These are phyloP conservation scores for Trachythela sp. DNA, from an alignment of 64 coral and sea anemone species.

Conservation along the genomic window DNA sequence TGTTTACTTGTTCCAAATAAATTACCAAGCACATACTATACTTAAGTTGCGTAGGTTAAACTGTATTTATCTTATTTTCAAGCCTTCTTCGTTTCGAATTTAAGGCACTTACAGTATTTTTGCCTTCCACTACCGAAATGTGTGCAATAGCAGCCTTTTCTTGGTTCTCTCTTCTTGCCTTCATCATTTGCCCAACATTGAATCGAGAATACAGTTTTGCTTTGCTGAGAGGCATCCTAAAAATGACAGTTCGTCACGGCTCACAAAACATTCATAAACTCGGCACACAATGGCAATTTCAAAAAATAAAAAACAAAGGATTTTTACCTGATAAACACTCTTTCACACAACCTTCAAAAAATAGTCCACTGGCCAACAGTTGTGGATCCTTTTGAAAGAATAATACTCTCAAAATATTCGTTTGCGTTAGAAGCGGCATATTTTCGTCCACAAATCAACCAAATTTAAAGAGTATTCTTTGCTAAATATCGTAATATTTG, in stretches of 20 bases:
- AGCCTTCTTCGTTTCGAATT: conserved; percentile 7
- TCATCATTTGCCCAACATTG: not conserved
- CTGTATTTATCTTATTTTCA: not conserved
- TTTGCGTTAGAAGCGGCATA: not conserved
- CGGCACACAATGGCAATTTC: not conserved
- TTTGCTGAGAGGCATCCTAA: not conserved
- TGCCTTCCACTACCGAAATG: not conserved
- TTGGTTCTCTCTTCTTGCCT: not conserved
- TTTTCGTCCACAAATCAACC: not conserved
- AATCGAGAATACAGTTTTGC: not conserved
- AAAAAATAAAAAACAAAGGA: not conserved
- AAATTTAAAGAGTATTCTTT: not conserved
- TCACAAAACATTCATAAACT: too few species aligned
- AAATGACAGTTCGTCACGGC: too few species aligned
- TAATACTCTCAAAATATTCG: not conserved
- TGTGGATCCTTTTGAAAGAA: not conserved
- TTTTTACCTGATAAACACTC: not conserved
- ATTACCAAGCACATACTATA: too few species aligned
- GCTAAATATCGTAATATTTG: not conserved
- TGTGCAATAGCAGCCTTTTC: not conserved
- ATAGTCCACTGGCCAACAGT: not conserved
- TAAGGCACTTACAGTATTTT: not conserved
- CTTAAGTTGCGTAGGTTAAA: too few species aligned
- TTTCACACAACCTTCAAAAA: not conserved
- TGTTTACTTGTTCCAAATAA: too few species aligned